phyloP scores from a whole-genome alignment of 2,888 invertebrate species.

The Apodemia mormo region DNA sequence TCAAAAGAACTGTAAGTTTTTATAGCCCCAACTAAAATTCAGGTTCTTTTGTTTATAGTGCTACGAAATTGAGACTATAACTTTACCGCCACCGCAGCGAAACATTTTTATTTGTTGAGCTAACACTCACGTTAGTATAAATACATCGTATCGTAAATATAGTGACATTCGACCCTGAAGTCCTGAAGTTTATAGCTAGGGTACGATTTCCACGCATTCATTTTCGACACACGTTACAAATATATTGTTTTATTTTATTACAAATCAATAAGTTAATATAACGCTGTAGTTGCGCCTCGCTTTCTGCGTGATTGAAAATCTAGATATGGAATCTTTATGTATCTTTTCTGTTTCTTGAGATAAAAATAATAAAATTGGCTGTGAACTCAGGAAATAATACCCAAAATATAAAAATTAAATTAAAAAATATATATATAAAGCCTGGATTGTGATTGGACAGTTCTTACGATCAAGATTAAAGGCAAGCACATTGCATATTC shows the following conservation, averaged over 20 bases:
- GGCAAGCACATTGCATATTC: no score
- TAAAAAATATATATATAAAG: no score
- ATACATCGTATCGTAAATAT: constrained; percentile 4
- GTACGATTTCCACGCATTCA: background rate
- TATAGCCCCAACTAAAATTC: background rate
- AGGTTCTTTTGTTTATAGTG: constrained; percentile 4
- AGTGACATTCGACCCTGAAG: background rate
- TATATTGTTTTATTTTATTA: background rate
- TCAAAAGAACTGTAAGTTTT: background rate
- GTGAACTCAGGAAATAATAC: no score
- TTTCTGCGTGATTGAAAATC: no score
- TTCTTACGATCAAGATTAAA: no score
- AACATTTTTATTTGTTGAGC: constrained; percentile 3
- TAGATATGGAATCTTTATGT: no score
- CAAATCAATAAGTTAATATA: background rate
- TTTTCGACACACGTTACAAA: background rate
- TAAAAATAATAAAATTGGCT: no score
- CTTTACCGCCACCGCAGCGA: background rate
- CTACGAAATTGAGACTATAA: constrained; percentile 12
- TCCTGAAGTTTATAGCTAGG: background rate
- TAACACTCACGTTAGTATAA: constrained; percentile 11
- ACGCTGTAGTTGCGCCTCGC: background rate
- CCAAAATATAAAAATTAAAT: no score
- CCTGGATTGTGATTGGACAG: no score
- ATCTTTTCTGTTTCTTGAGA: no score